Conservation (phyloP, 2,888 invertebrate genomes). For the Troides oblongomaculatus region DNA sequence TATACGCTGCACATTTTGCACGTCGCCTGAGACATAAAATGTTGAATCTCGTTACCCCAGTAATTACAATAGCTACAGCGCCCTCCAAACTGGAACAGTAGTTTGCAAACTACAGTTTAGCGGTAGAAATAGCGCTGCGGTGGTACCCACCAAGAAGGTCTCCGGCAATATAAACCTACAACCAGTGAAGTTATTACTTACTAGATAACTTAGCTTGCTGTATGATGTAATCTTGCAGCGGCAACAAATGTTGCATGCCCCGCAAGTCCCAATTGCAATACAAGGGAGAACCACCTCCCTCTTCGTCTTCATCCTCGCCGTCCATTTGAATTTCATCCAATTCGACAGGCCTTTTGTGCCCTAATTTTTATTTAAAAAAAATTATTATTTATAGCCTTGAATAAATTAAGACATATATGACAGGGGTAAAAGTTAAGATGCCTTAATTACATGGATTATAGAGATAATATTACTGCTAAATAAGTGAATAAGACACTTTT, state of each 20-base stretch:
- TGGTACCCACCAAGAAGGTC: too few relatives aligned
- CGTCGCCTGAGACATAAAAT: too few relatives aligned
- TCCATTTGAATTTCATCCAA: slow-evolving; percentile 52
- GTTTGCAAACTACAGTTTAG: too few relatives aligned
- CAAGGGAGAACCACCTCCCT: slow-evolving; percentile 81
- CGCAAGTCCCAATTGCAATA: slow-evolving; percentile 87
- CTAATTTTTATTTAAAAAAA: slow-evolving; percentile 37
- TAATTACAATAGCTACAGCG: too few relatives aligned
- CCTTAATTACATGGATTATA: too few relatives aligned
- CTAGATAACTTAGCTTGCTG: slow-evolving; percentile 90
- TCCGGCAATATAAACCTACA: too few relatives aligned
- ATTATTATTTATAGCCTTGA: neutral
- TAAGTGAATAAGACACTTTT: neutral
- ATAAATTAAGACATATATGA: neutral
- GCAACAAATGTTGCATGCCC: slow-evolving; percentile 86
- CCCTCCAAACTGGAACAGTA: too few relatives aligned
- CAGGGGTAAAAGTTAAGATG: neutral
- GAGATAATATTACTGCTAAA: neutral
- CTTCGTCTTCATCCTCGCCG: slow-evolving; percentile 79
- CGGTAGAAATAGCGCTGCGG: too few relatives aligned
- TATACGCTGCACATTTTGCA: too few relatives aligned
- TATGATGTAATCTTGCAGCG: slow-evolving; percentile 92
- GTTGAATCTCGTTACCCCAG: too few relatives aligned
- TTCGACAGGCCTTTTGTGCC: slow-evolving; percentile 62
- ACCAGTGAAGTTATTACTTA: slow-evolving; percentile 45